These are phyloP conservation scores for Platygyra sinensis DNA, from an alignment of 64 coral and sea anemone species.

Conservation along the genomic window DNA sequence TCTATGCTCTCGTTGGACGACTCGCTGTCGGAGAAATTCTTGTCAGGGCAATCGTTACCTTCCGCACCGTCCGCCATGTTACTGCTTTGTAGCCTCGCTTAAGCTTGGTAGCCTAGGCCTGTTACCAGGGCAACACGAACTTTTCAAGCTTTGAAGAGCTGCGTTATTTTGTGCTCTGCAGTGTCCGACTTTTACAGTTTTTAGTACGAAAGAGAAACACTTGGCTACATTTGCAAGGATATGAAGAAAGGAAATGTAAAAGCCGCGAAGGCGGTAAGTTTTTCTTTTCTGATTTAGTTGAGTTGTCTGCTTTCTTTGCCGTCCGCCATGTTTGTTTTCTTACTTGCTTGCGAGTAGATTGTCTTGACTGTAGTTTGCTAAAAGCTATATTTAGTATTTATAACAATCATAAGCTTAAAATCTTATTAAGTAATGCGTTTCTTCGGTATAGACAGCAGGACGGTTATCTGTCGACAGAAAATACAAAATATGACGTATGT, in stretches of 20 bases:
- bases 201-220: background rate
- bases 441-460: no score
- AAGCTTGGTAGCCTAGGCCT: conserved; percentile 24
- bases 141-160: background rate
- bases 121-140: conserved; percentile 39
- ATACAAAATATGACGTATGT: no score
- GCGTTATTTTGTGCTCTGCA: background rate
- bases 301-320: background rate
- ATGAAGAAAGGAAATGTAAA: conserved; percentile 65
- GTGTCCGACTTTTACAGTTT: background rate
- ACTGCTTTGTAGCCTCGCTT: conserved; percentile 16
- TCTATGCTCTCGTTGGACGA: background rate
- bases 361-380: background rate
- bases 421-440: background rate
- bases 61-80: background rate
- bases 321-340: conserved; percentile 26
- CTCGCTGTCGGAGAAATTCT: background rate
- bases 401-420: background rate
- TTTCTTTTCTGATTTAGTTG: background rate
- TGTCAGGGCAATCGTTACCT: background rate
- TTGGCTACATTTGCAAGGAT: background rate
- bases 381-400: background rate
- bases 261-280: conserved; percentile 42
- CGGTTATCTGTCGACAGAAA: no score
- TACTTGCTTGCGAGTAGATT: background rate